These are phyloP conservation scores for Melanotaenia duboulayi DNA, from an alignment of 2,113 vertebrate genomes.

Conservation along the genomic window DNA sequence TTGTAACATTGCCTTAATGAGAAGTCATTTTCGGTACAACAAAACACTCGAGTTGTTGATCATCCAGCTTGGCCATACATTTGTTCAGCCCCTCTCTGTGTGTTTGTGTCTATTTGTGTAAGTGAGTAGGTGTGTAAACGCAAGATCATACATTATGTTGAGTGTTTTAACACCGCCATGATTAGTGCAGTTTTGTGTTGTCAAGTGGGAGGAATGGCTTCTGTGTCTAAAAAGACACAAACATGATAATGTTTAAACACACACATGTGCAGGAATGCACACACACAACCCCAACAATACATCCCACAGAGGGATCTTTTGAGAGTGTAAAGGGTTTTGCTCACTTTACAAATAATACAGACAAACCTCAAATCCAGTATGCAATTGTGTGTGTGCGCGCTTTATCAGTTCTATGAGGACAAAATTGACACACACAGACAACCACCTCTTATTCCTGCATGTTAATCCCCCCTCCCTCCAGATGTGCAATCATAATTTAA, in stretches of 20 bases:
- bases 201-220: conserved; percentile 80
- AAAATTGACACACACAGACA: conserved; percentile 5
- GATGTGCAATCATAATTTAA: conserved; percentile 82
- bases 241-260: conserved; percentile 60
- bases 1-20: conserved; percentile 69
- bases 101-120: conserved; percentile 22
- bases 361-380: conserved; percentile 31
- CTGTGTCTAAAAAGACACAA: conserved; percentile 71
- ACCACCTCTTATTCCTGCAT: conserved; percentile 41
- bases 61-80: conserved; percentile 52
- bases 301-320: conserved; percentile 61
- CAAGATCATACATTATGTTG: conserved; percentile 61
- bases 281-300: conserved; percentile 39
- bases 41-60: conserved; percentile 69
- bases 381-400: conserved; percentile 1
- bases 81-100: conserved; percentile 26
- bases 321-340: conserved; percentile 56
- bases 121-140: conserved; percentile 44
- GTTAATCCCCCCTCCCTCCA: conserved; percentile 70
- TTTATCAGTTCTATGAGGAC: conserved; percentile 29
- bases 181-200: conserved; percentile 70
- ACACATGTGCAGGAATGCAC: conserved; percentile 23
- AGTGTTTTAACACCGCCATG: conserved; percentile 73
- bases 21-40: conserved; percentile 52
- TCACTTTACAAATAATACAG: conserved; percentile 64